Percentiles rank a stretch among this genome's conserved stretches.
These are phyloP conservation scores for Dinothrombium tinctorium DNA, from an alignment of 1,140 invertebrate genomes.

Conservation along the genomic window DNA sequence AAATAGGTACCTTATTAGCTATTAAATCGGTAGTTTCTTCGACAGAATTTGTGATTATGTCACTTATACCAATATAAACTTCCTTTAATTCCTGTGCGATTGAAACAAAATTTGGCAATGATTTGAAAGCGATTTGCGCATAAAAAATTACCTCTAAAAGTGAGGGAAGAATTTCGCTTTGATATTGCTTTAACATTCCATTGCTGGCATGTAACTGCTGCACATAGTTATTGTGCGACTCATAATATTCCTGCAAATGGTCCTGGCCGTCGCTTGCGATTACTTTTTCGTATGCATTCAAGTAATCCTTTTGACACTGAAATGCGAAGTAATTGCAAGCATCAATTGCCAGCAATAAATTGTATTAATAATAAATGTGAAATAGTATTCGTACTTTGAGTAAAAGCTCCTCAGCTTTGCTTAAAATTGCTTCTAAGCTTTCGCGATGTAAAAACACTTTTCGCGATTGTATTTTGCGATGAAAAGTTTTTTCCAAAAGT, in stretches of 20 bases:
- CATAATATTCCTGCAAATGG: conserved; percentile 51
- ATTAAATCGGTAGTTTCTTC: conserved; percentile 54
- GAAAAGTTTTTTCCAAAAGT: conserved; percentile 59
- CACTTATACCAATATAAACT: conserved; percentile 54
- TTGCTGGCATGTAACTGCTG: conserved; percentile 77
- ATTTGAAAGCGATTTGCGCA: not conserved
- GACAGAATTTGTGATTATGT: conserved; percentile 49
- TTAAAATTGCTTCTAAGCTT: conserved; percentile 63
- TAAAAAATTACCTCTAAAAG: conserved; percentile 39
- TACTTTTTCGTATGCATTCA: conserved; percentile 38
- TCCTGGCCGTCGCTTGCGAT: conserved; percentile 28
- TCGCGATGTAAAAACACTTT: conserved; percentile 76
- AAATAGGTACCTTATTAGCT: conserved; percentile 50
- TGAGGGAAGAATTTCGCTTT: conserved; percentile 44
- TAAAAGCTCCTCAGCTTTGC: conserved; percentile 67
- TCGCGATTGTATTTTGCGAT: conserved; percentile 71
- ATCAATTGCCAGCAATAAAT: not conserved
- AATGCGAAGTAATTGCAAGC: conserved; percentile 13
- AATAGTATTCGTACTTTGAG: conserved; percentile 34
- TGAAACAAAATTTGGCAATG: not conserved
- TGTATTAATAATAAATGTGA: not conserved
- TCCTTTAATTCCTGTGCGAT: conserved; percentile 23
- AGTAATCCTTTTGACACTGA: conserved; percentile 61
- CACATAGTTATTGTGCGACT: conserved; percentile 77
- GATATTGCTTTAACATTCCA: conserved; percentile 46